These are phyloP conservation scores for Sminthurides bifidus DNA, from an alignment of 1,140 invertebrate species.

Conservation along the genomic window DNA sequence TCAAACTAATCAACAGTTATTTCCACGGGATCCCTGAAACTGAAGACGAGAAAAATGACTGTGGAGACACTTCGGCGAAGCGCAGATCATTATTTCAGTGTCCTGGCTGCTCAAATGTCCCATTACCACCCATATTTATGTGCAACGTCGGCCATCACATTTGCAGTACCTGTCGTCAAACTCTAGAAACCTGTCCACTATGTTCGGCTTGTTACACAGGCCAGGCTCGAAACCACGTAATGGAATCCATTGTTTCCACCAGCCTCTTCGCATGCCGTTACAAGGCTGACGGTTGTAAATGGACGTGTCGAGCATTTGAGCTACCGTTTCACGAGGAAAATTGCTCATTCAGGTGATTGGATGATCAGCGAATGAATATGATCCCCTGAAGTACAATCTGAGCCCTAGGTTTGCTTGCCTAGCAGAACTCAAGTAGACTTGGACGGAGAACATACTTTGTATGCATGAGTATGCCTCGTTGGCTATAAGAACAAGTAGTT, in stretches of 20 bases:
- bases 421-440: no score
- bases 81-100: neutral
- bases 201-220: neutral
- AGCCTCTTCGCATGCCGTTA: neutral
- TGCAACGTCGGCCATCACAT: neutral
- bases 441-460: no score
- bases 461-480: no score
- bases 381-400: no score
- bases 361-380: no score
- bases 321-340: neutral
- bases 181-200: constrained; percentile 36
- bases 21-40: neutral
- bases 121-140: neutral
- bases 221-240: neutral
- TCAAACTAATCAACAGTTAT: no score
- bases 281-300: neutral
- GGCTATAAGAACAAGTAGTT: no score
- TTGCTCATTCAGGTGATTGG: neutral
- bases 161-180: neutral
- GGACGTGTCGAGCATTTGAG: no score
- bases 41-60: neutral
- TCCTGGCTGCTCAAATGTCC: neutral
- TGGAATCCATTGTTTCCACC: neutral
- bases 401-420: no score
- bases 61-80: neutral